These are phyloP conservation scores for Triplophysa yarkandensis DNA, from an alignment of 2,797 vertebrate genomes.

Conservation along the genomic window DNA sequence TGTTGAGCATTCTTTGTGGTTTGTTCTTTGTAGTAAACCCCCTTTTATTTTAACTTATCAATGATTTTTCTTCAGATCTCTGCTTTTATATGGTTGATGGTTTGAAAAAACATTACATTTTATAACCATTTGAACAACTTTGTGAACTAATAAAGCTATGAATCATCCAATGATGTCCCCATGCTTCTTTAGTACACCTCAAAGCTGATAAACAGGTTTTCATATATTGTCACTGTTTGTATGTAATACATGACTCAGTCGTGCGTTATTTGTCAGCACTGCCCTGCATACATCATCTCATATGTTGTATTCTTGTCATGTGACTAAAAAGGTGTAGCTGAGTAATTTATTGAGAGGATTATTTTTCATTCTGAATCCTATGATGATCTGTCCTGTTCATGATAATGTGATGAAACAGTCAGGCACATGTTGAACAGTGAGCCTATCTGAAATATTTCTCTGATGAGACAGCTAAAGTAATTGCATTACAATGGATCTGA, in stretches of 20 bases:
- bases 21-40: not conserved
- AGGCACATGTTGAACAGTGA: not conserved
- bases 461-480: not conserved
- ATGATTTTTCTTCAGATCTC: not conserved
- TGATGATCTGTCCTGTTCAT: not conserved
- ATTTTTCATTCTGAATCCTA: not conserved
- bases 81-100: conserved; percentile 54
- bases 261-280: not conserved
- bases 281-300: not conserved
- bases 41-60: conserved; percentile 29
- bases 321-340: not conserved
- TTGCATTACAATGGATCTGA: not conserved
- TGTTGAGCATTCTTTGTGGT: not conserved
- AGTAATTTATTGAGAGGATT: not conserved
- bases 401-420: not conserved
- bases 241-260: not conserved
- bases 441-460: not conserved
- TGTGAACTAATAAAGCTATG: conserved; percentile 73
- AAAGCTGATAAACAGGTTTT: not conserved
- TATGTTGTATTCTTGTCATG: not conserved
- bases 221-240: not conserved
- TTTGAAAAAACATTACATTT: conserved; percentile 63
- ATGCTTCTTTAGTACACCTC: not conserved
- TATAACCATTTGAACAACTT: conserved; percentile 64
- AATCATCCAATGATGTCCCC: conserved; percentile 41